Percentiles rank a stretch among this genome's conserved stretches.
These are phyloP conservation scores for Hedychridium roseum DNA, from an alignment of 2,888 invertebrate genomes.

Conservation along the genomic window DNA sequence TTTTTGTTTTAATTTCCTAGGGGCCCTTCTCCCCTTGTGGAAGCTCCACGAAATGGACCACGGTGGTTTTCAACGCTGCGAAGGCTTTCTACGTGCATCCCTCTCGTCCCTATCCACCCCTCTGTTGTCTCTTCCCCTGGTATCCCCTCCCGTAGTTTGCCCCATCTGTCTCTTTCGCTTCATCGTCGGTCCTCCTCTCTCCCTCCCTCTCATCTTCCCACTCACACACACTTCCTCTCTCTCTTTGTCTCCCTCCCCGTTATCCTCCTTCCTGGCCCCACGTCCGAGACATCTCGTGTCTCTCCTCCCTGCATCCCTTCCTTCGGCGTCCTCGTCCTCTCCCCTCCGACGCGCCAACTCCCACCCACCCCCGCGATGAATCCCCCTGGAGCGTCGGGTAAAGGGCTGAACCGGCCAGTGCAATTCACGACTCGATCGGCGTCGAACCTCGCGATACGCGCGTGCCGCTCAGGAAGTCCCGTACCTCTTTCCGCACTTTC, in stretches of 20 bases:
- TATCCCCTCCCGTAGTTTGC: slow-evolving; percentile 5
- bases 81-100: slow-evolving; percentile 33
- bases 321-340: slow-evolving; percentile 23
- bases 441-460: slow-evolving; percentile 40
- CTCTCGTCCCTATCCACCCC: slow-evolving; percentile 17
- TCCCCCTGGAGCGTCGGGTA: slow-evolving; percentile 37
- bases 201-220: slow-evolving; percentile 27
- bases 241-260: slow-evolving; percentile 3
- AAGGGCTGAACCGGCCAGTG: slow-evolving; percentile 58
- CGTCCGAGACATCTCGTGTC: slow-evolving; percentile 25
- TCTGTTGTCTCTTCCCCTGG: slow-evolving; percentile 6
- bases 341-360: slow-evolving; percentile 16
- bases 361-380: no score
- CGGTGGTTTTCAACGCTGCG: slow-evolving; percentile 49
- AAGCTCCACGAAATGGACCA: slow-evolving; percentile 44
- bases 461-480: slow-evolving; percentile 6
- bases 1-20: slow-evolving; percentile 44
- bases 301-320: slow-evolving; percentile 25
- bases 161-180: slow-evolving; percentile 11
- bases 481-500: slow-evolving; percentile 1
- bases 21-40: slow-evolving; percentile 26
- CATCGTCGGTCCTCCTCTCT: slow-evolving; percentile 25
- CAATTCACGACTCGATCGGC: slow-evolving; percentile 52
- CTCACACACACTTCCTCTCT: slow-evolving; percentile 12
- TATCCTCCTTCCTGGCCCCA: slow-evolving; percentile 15